phyloP scores from a whole-genome alignment of 2,797 vertebrate species.

The Sebastes alutus region DNA sequence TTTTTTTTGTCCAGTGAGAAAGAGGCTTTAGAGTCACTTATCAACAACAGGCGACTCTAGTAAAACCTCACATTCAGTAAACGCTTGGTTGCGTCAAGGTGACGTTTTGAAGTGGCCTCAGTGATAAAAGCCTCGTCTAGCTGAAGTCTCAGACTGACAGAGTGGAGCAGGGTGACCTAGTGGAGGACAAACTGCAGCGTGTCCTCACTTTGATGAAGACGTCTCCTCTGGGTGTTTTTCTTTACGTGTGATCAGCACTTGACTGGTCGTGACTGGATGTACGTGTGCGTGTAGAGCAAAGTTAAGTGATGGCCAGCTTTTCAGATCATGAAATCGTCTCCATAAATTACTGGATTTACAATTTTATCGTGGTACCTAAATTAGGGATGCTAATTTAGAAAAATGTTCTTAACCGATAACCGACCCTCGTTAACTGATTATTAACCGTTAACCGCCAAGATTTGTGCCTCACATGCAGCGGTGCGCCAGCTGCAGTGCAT shows the following conservation, averaged over 20 bases:
- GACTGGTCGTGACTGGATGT: not conserved
- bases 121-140: not conserved
- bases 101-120: not conserved
- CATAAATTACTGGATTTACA: not conserved
- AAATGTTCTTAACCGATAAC: too few relatives aligned
- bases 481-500: too few relatives aligned
- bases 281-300: not conserved
- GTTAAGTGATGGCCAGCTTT: not conserved
- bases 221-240: not conserved
- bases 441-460: too few relatives aligned
- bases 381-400: too few relatives aligned
- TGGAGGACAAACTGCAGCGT: conserved; percentile 16
- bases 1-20: not conserved
- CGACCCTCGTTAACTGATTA: too few relatives aligned
- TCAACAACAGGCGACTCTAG: not conserved
- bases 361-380: not conserved
- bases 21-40: not conserved
- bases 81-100: not conserved
- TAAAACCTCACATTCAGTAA: not conserved
- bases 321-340: not conserved
- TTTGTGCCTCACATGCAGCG: too few relatives aligned
- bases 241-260: conserved; percentile 14
- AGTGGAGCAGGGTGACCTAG: not conserved
- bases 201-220: conserved; percentile 12
- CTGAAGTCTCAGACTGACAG: not conserved